phyloP scores from a whole-genome alignment of 64 coral and sea anemone species.

The Catalaphyllia jardinei region DNA sequence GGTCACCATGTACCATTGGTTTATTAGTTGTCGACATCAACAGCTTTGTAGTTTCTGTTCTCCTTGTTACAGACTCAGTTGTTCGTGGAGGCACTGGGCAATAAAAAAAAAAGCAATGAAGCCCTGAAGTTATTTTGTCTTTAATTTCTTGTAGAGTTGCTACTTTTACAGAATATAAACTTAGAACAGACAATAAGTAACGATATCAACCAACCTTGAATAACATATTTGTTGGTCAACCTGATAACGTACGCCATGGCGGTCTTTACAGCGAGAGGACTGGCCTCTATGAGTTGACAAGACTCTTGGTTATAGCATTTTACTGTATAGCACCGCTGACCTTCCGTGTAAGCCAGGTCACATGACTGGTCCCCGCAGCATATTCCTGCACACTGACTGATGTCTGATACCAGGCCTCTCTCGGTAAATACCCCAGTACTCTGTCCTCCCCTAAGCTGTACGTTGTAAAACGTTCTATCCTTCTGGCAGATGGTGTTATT shows the following conservation, averaged over 20 bases:
- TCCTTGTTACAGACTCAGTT: neutral
- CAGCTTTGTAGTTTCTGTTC: neutral
- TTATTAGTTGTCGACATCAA: neutral
- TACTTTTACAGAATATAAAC: no score
- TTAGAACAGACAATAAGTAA: no score
- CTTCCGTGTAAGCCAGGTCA: slow-evolving; percentile 84
- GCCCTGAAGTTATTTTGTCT: neutral
- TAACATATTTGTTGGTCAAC: slow-evolving; percentile 33
- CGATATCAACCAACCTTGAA: slow-evolving; percentile 34
- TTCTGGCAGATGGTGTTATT: slow-evolving; percentile 50
- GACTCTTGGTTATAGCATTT: slow-evolving; percentile 67
- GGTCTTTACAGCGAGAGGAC: slow-evolving; percentile 69
- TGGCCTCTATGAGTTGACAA: slow-evolving; percentile 69
- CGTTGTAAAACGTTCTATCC: slow-evolving; percentile 69
- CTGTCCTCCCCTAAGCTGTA: slow-evolving; percentile 73
- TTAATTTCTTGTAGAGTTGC: no score
- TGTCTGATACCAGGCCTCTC: slow-evolving; percentile 56
- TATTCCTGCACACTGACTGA: slow-evolving; percentile 63
- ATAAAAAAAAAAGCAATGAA: neutral
- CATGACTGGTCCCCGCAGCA: slow-evolving; percentile 88
- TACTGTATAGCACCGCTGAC: slow-evolving; percentile 84
- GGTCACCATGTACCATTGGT: neutral
- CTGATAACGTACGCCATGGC: slow-evolving; percentile 71
- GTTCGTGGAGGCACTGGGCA: neutral
- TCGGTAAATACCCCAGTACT: slow-evolving; percentile 73